phyloP scores from a whole-genome alignment of 2,113 vertebrate genomes.

The Rhabdornis inornatus region DNA sequence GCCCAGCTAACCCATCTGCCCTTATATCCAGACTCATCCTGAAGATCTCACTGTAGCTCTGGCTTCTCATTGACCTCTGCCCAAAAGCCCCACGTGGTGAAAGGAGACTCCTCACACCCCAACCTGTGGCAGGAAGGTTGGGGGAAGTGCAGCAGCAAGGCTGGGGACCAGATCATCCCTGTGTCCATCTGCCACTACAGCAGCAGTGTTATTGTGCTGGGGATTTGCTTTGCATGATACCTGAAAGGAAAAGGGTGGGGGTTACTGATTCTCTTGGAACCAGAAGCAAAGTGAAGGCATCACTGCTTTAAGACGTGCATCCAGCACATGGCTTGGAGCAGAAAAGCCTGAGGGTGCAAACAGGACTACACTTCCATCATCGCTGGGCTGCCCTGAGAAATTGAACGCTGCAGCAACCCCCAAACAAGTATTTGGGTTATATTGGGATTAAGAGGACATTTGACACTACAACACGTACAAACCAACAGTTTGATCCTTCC shows the following conservation, averaged over 20 bases:
- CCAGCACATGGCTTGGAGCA: not conserved
- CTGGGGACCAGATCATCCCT: not conserved
- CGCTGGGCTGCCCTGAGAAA: not conserved
- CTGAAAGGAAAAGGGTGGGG: not conserved
- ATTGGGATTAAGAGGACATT: not conserved
- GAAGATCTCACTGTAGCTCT: not conserved
- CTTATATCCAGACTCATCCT: not conserved
- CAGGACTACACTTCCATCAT: not conserved
- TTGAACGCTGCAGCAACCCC: not conserved
- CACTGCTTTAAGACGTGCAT: not conserved
- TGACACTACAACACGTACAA: not conserved
- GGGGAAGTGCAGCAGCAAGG: not conserved
- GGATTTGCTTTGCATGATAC: not conserved
- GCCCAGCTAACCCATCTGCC: not conserved
- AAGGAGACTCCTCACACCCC: not conserved
- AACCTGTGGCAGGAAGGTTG: fast-evolving
- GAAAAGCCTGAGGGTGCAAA: not conserved
- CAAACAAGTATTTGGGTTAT: not conserved
- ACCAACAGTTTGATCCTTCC: not conserved
- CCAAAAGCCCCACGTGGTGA: fast-evolving
- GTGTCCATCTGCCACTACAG: not conserved
- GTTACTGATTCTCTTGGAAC: not conserved
- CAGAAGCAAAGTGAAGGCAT: not conserved
- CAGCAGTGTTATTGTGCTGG: fast-evolving
- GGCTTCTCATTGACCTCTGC: not conserved